Conservation (phyloP, 2,888 invertebrate genomes). For the Ephialtes manifestator region DNA sequence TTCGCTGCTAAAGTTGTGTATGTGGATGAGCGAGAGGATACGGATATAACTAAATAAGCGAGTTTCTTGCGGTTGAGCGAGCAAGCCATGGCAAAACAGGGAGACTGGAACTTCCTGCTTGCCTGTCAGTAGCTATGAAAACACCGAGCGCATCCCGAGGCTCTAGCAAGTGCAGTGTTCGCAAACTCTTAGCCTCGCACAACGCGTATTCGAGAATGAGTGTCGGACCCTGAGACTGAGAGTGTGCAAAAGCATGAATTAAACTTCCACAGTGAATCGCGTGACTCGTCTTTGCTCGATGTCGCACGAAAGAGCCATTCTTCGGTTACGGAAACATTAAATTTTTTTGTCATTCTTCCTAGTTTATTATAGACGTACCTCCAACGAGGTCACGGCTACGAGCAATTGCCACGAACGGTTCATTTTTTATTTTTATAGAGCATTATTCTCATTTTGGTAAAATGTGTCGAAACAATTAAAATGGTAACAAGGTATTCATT, state of each 20-base stretch:
- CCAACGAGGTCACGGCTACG: slow-evolving; percentile 12
- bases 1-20: slow-evolving; percentile 1
- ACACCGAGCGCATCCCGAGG: slow-evolving; percentile 28
- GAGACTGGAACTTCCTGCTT: slow-evolving; percentile 62
- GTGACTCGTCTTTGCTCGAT: slow-evolving; percentile 12
- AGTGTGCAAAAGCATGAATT: slow-evolving; percentile 33
- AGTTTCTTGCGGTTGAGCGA: slow-evolving; percentile 65
- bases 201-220: slow-evolving; percentile 31
- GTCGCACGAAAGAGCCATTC: slow-evolving; percentile 11
- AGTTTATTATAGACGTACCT: slow-evolving; percentile 1
- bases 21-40: slow-evolving; percentile 45
- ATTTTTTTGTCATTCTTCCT: slow-evolving; percentile 23
- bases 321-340: slow-evolving; percentile 21
- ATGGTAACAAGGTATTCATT: background rate
- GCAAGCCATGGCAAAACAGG: slow-evolving; percentile 64
- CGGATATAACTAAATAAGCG: slow-evolving; percentile 62
- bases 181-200: slow-evolving; percentile 7
- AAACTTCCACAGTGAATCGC: slow-evolving; percentile 15
- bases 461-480: background rate
- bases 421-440: too few relatives aligned
- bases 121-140: background rate
- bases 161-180: background rate
- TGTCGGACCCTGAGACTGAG: slow-evolving; percentile 11
- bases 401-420: too few relatives aligned
- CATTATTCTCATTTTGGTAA: background rate